Evolutionary conservation across 2,797 vertebrate species (phyloP).

Genomic region (Luscinia megarhynchos): DNA sequence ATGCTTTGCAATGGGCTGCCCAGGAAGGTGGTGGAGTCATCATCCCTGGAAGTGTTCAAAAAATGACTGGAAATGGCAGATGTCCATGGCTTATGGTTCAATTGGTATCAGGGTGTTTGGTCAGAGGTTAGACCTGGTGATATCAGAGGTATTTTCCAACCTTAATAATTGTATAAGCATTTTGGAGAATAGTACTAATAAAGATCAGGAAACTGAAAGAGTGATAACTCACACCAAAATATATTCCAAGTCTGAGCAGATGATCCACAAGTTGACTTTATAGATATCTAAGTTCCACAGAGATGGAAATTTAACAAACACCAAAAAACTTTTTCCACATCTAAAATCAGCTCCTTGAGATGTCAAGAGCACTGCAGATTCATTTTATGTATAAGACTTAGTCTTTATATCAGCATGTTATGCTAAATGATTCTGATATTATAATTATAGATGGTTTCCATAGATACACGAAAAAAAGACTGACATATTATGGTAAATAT

Average conservation of each 20-base stretch:
- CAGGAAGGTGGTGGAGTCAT: background rate
- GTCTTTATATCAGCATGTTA: background rate
- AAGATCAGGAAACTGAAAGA: background rate
- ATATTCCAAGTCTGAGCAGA: background rate
- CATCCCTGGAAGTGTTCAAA: background rate
- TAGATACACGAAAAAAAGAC: slow-evolving; percentile 32
- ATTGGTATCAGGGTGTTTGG: background rate
- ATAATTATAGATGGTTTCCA: slow-evolving; percentile 59
- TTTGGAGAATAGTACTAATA: background rate
- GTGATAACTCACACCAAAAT: background rate
- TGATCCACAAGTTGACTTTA: background rate
- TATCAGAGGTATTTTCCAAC: background rate
- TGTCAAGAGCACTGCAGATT: background rate
- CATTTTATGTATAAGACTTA: background rate
- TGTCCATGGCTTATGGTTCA: background rate
- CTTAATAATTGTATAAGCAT: background rate
- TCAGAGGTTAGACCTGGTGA: background rate
- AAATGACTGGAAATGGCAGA: background rate
- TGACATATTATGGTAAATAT: slow-evolving; percentile 57
- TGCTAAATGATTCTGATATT: slow-evolving; percentile 43
- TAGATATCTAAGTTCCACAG: background rate
- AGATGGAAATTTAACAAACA: background rate
- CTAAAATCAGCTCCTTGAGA: background rate
- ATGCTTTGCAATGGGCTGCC: background rate
- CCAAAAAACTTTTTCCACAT: background rate